Evolutionary conservation across 1,140 invertebrate species (phyloP).

Genomic region (Bicyclus anynana): DNA sequence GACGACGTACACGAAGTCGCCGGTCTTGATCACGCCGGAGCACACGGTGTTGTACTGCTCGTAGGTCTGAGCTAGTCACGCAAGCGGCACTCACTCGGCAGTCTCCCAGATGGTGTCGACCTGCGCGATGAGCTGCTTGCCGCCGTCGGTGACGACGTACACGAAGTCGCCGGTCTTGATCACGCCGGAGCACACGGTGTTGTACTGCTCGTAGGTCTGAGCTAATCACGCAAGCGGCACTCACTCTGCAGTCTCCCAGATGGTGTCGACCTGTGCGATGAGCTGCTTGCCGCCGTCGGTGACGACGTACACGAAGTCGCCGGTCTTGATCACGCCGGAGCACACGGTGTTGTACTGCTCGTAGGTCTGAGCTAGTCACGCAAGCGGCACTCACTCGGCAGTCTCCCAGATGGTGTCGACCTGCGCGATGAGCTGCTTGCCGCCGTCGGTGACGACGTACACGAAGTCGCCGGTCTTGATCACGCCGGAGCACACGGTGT

Average conservation of each 20-base stretch:
- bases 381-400: slow-evolving; percentile 88
- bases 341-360: slow-evolving; percentile 93
- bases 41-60: slow-evolving; percentile 93
- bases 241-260: slow-evolving; percentile 94
- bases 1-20: slow-evolving; percentile 96
- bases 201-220: slow-evolving; percentile 96
- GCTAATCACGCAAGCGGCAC: too few species aligned
- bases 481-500: slow-evolving; percentile 86
- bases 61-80: too few species aligned
- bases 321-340: slow-evolving; percentile 90
- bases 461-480: slow-evolving; percentile 96
- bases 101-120: slow-evolving; percentile 96
- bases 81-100: slow-evolving; percentile 88
- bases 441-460: slow-evolving; percentile 92
- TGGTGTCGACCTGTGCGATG: slow-evolving; percentile 95
- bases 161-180: slow-evolving; percentile 96
- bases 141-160: slow-evolving; percentile 92
- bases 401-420: slow-evolving; percentile 97
- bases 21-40: slow-evolving; percentile 90
- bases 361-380: too few species aligned
- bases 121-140: slow-evolving; percentile 93
- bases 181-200: slow-evolving; percentile 86
- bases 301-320: slow-evolving; percentile 96
- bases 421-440: slow-evolving; percentile 93
- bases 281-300: slow-evolving; percentile 91